Conservation (phyloP, 2,888 invertebrate species). For the Geotrupes spiniger region DNA sequence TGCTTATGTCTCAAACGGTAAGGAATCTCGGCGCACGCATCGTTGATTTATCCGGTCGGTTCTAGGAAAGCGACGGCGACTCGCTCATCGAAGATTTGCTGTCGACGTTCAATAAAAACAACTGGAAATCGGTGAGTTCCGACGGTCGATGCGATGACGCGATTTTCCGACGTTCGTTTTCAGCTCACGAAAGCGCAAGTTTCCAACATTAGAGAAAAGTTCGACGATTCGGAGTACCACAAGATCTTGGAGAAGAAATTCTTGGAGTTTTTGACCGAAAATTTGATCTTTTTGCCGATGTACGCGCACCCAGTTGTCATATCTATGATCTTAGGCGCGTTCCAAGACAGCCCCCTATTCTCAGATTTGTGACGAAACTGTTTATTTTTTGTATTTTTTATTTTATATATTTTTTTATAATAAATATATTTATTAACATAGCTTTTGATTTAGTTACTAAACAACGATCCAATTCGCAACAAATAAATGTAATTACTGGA, state of each 20-base stretch:
- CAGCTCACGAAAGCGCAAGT: slow-evolving; percentile 34
- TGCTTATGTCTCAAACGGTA: slow-evolving; percentile 26
- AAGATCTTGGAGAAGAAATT: slow-evolving; percentile 39
- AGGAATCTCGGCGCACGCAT: too few relatives aligned
- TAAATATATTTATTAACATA: slow-evolving; percentile 6
- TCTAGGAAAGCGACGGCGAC: slow-evolving; percentile 31
- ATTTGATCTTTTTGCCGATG: slow-evolving; percentile 43
- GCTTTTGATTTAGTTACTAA: background rate
- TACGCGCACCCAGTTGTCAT: slow-evolving; percentile 45
- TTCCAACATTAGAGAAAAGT: slow-evolving; percentile 35
- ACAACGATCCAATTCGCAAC: background rate
- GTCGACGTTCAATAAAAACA: slow-evolving; percentile 32
- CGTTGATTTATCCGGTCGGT: too few relatives aligned
- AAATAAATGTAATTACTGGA: too few relatives aligned
- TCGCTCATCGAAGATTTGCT: slow-evolving; percentile 38
- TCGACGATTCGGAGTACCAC: slow-evolving; percentile 35
- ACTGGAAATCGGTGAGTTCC: slow-evolving; percentile 38
- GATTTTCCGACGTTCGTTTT: slow-evolving; percentile 18
- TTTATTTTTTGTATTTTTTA: slow-evolving; percentile 18
- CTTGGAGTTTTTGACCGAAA: slow-evolving; percentile 41
- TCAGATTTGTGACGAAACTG: slow-evolving; percentile 23
- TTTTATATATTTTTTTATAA: slow-evolving; percentile 13
- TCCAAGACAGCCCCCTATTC: slow-evolving; percentile 42
- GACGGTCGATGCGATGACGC: background rate
- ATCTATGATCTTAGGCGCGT: slow-evolving; percentile 38